These are phyloP conservation scores for Paralichthys olivaceus DNA, from an alignment of 2,113 vertebrate genomes.

Conservation along the genomic window DNA sequence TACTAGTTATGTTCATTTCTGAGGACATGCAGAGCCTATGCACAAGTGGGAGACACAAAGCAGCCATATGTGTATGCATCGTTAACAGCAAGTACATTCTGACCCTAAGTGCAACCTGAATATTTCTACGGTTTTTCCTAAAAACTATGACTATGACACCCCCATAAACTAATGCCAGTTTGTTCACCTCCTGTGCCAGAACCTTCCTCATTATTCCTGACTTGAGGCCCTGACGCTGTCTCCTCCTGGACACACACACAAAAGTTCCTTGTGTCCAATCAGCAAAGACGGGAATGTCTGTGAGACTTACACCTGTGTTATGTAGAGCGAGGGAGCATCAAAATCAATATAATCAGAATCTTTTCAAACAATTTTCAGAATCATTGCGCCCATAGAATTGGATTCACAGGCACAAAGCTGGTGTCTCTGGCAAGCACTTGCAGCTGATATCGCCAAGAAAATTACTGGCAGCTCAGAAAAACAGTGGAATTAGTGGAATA, in stretches of 20 bases:
- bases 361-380: slow-evolving; percentile 19
- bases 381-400: slow-evolving; percentile 26
- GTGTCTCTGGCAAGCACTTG: slow-evolving; percentile 4
- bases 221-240: slow-evolving; percentile 34
- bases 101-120: neutral
- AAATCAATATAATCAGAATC: slow-evolving; percentile 49
- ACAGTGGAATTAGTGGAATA: no score
- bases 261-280: slow-evolving; percentile 21
- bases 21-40: no score
- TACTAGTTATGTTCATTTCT: no score
- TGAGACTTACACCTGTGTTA: neutral
- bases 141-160: slow-evolving; percentile 35
- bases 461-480: no score
- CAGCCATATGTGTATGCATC: neutral
- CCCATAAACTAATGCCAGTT: slow-evolving; percentile 38
- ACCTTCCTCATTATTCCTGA: slow-evolving; percentile 48
- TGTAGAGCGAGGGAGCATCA: neutral
- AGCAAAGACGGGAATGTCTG: slow-evolving; percentile 11
- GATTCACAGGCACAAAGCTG: slow-evolving; percentile 29
- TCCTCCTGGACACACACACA: slow-evolving; percentile 20
- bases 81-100: no score
- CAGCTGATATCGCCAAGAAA: slow-evolving; percentile 17
- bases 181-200: slow-evolving; percentile 27
- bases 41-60: neutral
- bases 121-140: neutral